These are phyloP conservation scores for Zaprionus taronus DNA, from an alignment of 1,140 invertebrate genomes.

Conservation along the genomic window DNA sequence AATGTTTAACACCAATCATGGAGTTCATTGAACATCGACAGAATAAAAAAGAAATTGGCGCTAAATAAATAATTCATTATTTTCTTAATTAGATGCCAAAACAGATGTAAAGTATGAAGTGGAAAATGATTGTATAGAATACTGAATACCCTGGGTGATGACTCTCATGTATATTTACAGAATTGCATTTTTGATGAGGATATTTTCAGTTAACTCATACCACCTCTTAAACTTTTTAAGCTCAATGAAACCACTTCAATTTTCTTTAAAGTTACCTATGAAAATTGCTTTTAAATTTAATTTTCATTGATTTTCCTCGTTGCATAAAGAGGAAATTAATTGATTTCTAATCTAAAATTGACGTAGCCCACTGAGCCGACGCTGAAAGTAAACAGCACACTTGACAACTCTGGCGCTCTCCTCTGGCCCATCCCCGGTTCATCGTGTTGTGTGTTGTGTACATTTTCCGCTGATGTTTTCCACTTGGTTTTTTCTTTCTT, in stretches of 20 bases:
- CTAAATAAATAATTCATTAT: conserved; percentile 46
- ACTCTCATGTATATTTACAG: not conserved
- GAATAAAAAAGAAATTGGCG: not conserved
- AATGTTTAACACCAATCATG: conserved; percentile 31
- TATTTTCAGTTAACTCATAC: not conserved
- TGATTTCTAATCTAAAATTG: conserved; percentile 67
- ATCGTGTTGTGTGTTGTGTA: conserved; percentile 10
- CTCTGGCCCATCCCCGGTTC: not conserved
- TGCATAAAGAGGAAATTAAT: conserved; percentile 58
- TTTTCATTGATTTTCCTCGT: conserved; percentile 59
- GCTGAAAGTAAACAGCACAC: conserved; percentile 52
- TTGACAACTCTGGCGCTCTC: conserved; percentile 50
- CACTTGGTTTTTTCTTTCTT: conserved; percentile 4
- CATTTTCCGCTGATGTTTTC: conserved; percentile 12
- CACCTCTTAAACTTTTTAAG: not conserved
- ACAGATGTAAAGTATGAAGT: not conserved
- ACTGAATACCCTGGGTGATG: not conserved
- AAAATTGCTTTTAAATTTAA: conserved; percentile 24
- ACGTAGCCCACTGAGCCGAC: conserved; percentile 21
- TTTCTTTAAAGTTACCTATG: not conserved
- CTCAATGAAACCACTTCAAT: not conserved
- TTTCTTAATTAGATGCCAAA: conserved; percentile 29
- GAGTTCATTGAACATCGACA: conserved; percentile 5
- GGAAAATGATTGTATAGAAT: not conserved
- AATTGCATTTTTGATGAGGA: not conserved